A percentile compares a stretch with the other conserved stretches of the same genome.
These are phyloP conservation scores for Baccha elongata DNA, from an alignment of 2,888 invertebrate genomes.

Conservation along the genomic window DNA sequence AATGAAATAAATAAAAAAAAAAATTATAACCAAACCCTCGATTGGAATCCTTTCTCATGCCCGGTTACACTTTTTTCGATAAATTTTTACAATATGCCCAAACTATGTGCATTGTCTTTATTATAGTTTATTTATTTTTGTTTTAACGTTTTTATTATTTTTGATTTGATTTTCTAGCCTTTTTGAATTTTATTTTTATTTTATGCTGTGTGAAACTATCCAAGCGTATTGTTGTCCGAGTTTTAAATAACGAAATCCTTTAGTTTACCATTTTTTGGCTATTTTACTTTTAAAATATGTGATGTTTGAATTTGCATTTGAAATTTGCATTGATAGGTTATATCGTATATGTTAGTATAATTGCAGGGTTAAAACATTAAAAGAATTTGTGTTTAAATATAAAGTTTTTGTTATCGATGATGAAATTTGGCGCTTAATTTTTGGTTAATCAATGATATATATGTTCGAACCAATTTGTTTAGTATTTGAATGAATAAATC, in stretches of 20 bases:
- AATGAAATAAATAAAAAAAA: slow-evolving; percentile 34
- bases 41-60: slow-evolving; percentile 49
- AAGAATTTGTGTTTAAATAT: no score
- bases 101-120: slow-evolving; percentile 13
- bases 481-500: no score
- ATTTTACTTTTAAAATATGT: neutral
- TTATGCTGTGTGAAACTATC: slow-evolving; percentile 45
- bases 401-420: no score
- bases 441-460: no score
- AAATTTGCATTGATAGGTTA: no score
- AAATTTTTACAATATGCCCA: slow-evolving; percentile 38
- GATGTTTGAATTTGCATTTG: neutral
- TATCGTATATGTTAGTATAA: no score
- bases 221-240: slow-evolving; percentile 32
- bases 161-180: slow-evolving; percentile 49
- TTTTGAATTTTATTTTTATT: neutral
- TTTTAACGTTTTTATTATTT: slow-evolving; percentile 47
- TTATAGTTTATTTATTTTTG: slow-evolving; percentile 21
- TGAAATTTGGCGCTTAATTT: no score
- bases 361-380: no score
- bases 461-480: no score
- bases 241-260: slow-evolving; percentile 50
- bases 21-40: slow-evolving; percentile 43
- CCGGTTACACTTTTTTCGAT: slow-evolving; percentile 12
- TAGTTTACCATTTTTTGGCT: slow-evolving; percentile 22